Percentiles rank a stretch among this genome's conserved stretches.
Conservation (phyloP, 2,797 vertebrate genomes). For the Emys orbicularis region DNA sequence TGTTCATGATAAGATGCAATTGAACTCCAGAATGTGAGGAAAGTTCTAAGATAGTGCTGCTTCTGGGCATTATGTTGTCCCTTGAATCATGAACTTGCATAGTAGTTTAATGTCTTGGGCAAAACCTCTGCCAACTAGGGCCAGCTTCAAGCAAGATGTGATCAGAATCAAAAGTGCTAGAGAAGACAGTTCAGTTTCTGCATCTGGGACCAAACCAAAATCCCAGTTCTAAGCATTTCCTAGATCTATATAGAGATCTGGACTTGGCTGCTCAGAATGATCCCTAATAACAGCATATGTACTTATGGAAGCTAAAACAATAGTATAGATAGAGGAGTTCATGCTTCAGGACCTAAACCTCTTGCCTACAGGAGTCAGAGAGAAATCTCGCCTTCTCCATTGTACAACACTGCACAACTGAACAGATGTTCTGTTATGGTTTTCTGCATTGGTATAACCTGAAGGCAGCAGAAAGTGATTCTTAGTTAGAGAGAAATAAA, state of each 20-base stretch:
- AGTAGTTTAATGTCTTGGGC: not conserved
- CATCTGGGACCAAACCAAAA: not conserved
- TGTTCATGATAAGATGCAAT: not conserved
- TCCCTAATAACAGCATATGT: not conserved
- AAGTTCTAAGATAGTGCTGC: slow-evolving; percentile 1
- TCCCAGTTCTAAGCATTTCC: not conserved
- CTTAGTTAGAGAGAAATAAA: not conserved
- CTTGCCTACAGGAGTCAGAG: not conserved
- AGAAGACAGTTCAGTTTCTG: not conserved
- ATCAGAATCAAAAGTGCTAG: not conserved
- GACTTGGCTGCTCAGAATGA: not conserved
- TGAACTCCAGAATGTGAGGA: slow-evolving; percentile 8
- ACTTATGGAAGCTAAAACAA: not conserved
- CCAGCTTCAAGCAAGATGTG: not conserved
- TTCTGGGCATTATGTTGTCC: slow-evolving; percentile 8
- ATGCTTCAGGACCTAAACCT: not conserved
- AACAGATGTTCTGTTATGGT: not conserved
- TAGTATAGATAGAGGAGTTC: not conserved
- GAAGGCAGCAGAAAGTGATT: not conserved
- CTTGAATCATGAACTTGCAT: not conserved
- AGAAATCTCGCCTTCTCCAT: not conserved
- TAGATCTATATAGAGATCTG: not conserved
- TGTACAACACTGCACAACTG: accelerated
- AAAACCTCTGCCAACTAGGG: not conserved
- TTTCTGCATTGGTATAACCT: not conserved